These are phyloP conservation scores for Reticulitermes speratus DNA, from an alignment of 1,140 invertebrate species.

Conservation along the genomic window DNA sequence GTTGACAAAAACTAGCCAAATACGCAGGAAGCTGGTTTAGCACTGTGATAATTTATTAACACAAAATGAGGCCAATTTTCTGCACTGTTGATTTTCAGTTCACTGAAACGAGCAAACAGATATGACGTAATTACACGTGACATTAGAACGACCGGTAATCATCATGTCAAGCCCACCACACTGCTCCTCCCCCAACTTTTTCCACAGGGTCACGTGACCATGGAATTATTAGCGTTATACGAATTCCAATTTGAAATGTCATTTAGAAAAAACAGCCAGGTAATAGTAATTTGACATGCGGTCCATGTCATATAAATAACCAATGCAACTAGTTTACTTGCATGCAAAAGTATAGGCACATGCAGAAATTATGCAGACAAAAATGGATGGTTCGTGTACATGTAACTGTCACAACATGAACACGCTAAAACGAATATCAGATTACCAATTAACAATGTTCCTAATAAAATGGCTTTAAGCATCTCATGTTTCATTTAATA, in stretches of 20 bases:
- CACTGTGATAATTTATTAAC: constrained; percentile 9
- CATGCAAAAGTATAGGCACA: not conserved
- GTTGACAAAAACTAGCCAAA: not conserved
- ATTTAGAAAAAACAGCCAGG: constrained; percentile 8
- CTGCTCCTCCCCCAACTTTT: not conserved
- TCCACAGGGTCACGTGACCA: not conserved
- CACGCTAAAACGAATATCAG: not conserved
- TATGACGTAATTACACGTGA: constrained; percentile 12
- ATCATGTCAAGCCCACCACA: not conserved
- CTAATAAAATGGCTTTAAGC: not conserved
- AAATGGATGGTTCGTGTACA: not conserved
- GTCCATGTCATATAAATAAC: not conserved
- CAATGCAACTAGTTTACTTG: not conserved
- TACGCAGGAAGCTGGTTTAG: constrained; percentile 1
- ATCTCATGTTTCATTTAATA: not conserved
- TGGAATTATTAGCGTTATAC: not conserved
- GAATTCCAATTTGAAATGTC: constrained; percentile 7
- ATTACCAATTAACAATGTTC: not conserved
- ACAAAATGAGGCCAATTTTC: constrained; percentile 8
- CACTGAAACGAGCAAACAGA: not conserved
- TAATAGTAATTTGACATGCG: not conserved
- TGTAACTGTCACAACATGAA: not conserved
- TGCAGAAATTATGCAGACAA: not conserved
- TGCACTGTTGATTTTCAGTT: constrained; percentile 16
- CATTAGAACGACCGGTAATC: constrained; percentile 14